Evolutionary conservation across 2,888 invertebrate genomes (phyloP).

Genomic region (Stenodera caucasica): DNA sequence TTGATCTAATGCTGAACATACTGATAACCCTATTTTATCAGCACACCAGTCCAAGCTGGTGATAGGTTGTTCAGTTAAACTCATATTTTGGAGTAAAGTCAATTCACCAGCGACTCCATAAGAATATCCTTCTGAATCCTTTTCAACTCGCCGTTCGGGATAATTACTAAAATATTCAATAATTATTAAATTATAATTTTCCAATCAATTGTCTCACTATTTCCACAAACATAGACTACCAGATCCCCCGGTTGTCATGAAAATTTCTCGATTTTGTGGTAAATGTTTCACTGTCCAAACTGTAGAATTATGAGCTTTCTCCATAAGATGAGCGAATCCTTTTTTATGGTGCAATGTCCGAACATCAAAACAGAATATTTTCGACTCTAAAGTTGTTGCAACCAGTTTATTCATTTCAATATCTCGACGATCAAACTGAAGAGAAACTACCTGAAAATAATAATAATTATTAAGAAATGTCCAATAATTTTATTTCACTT

Average conservation of each 20-base stretch:
- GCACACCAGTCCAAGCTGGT: slow-evolving; percentile 90
- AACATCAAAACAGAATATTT: slow-evolving; percentile 86
- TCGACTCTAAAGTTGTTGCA: slow-evolving; percentile 88
- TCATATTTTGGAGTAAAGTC: slow-evolving; percentile 75
- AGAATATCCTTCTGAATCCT: slow-evolving; percentile 71
- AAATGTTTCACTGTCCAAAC: slow-evolving; percentile 87
- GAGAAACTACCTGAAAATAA: slow-evolving; percentile 68
- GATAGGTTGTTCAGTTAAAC: slow-evolving; percentile 84
- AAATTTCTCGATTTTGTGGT: slow-evolving; percentile 93
- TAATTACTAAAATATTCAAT: slow-evolving; percentile 63
- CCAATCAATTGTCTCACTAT: slow-evolving; percentile 66
- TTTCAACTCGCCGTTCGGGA: slow-evolving; percentile 72
- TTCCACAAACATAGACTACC: slow-evolving; percentile 95
- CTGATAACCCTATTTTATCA: slow-evolving; percentile 84
- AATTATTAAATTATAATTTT: too few species aligned
- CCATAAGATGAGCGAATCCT: slow-evolving; percentile 74
- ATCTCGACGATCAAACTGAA: slow-evolving; percentile 92
- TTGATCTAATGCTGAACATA: slow-evolving; percentile 92
- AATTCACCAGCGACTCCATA: slow-evolving; percentile 78
- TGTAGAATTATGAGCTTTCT: slow-evolving; percentile 67
- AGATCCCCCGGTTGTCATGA: slow-evolving; percentile 86
- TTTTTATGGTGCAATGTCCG: slow-evolving; percentile 84
- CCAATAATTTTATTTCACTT: background rate
- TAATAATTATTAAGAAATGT: background rate
- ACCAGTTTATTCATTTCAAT: slow-evolving; percentile 95